Percentiles rank a stretch among this genome's conserved stretches.
Evolutionary conservation across 2,797 vertebrate genomes (phyloP).

Genomic region (Morelia viridis): DNA sequence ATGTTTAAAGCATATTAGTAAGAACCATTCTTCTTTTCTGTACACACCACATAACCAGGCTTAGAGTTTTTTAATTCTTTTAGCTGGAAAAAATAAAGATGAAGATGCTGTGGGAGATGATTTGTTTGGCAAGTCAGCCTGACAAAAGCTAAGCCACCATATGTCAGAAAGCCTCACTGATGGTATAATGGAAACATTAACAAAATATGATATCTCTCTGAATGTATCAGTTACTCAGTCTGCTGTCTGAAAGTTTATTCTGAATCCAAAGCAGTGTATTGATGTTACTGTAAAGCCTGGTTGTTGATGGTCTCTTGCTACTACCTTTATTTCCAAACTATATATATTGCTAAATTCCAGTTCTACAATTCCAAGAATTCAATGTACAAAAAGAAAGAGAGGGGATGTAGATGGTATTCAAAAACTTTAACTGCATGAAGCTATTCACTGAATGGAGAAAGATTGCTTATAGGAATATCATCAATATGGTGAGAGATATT

Average conservation of each 20-base stretch:
- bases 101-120: constrained; percentile 62
- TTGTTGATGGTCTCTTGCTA: constrained; percentile 39
- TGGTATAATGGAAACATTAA: constrained; percentile 59
- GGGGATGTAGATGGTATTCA: not conserved
- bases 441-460: not conserved
- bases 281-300: constrained; percentile 52
- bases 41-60: not conserved
- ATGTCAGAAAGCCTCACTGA: constrained; percentile 52
- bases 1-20: constrained; percentile 32
- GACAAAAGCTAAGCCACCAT: constrained; percentile 64
- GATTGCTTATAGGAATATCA: not conserved
- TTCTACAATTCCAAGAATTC: constrained; percentile 50
- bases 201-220: constrained; percentile 64
- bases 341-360: constrained; percentile 40
- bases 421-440: not conserved
- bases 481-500: too few species aligned
- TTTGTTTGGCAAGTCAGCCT: constrained; percentile 59
- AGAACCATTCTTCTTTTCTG: constrained; percentile 46
- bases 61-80: constrained; percentile 54
- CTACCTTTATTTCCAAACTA: not conserved
- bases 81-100: constrained; percentile 54
- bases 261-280: constrained; percentile 37
- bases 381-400: constrained; percentile 34
- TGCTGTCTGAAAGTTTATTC: constrained; percentile 43
- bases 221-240: constrained; percentile 50